Evolutionary conservation across 2,113 vertebrate genomes (phyloP), one percentile per base, ranked within the genome.

Genomic region (Hemiscyllium ocellatum): DNA sequence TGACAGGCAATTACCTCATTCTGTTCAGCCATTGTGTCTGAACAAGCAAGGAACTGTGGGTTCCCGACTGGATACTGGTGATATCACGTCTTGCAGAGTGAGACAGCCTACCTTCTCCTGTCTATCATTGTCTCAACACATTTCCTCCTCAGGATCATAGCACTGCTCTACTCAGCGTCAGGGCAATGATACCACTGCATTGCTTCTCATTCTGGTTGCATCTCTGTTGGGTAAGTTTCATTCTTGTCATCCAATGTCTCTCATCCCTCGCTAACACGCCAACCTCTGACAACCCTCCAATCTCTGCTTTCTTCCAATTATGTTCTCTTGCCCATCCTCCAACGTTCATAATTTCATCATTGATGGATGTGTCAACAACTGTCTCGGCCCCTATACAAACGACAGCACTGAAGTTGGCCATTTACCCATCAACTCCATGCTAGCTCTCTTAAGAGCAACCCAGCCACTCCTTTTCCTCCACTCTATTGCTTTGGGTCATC

Each of bases 11-110:
- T 72, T 65, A n/a, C 56, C 61, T n/a, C 52, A 56, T 37, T 91
- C 56, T 91, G 89, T 65, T 17, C 65, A 90, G n/a, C 87, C 19
- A 61, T n/a, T 90, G 33, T 91, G 61, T 91, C 89, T 91, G 89
- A 66, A 33, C 19, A 33, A 91, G 56, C 89, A 91, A 66, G 56
- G 61, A 91, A 19, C 52, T 6, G 33, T 37, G 33, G 56, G 56
- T 20, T 26, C 26, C 52, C 1, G 86, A 29, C 33, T 91, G 89
- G 56, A 91, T 37, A 66, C 19, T 33, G 37, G 17, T 91, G 89
- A 91, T 65, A 24, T 89, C 86, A 89, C 61, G 50, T 56, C 86
- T 61, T 87, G 26, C 26, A 5, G 24, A 61, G 50, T 29, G 56
- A 91, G 89, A 66, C 89, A 66, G 33, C 4, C 61, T 61, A 65